phyloP scores from a whole-genome alignment of 2,113 vertebrate species.

The Hystrix brachyura region DNA sequence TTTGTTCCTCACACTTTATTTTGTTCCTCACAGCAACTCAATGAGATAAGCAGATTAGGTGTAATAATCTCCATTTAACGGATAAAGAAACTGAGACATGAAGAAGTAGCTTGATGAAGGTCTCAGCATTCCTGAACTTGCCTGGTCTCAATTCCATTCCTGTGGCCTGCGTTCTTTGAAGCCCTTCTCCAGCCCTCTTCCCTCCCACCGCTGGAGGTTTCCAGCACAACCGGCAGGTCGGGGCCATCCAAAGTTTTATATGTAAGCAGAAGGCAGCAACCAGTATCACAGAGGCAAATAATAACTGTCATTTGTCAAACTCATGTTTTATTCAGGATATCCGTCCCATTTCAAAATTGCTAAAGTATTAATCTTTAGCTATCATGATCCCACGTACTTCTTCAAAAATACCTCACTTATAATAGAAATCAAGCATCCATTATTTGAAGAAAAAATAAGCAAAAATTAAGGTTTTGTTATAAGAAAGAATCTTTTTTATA shows the following conservation, averaged over 20 bases:
- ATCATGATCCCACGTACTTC: neutral
- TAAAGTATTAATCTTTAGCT: neutral
- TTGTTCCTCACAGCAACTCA: neutral
- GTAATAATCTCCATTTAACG: constrained; percentile 26
- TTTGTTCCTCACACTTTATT: neutral
- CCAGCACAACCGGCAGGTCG: neutral
- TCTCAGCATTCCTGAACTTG: neutral
- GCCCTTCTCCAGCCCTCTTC: neutral
- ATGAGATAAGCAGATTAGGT: neutral
- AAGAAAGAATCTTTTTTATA: neutral
- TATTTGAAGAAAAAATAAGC: constrained; percentile 25
- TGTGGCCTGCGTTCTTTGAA: neutral
- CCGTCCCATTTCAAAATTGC: constrained; percentile 22
- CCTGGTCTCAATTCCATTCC: neutral
- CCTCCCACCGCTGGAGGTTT: neutral
- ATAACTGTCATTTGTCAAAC: neutral
- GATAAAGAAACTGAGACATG: constrained; percentile 36
- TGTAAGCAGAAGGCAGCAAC: neutral
- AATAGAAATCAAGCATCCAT: constrained; percentile 57
- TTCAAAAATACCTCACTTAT: neutral
- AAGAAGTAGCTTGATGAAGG: constrained; percentile 37
- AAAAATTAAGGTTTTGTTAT: neutral
- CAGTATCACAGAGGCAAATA: neutral
- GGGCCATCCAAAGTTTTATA: neutral
- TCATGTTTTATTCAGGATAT: neutral